A percentile compares a stretch with the other conserved stretches of the same genome.
These are phyloP conservation scores for Cremastinae sp. DNA, from an alignment of 2,888 invertebrate genomes.

Conservation along the genomic window DNA sequence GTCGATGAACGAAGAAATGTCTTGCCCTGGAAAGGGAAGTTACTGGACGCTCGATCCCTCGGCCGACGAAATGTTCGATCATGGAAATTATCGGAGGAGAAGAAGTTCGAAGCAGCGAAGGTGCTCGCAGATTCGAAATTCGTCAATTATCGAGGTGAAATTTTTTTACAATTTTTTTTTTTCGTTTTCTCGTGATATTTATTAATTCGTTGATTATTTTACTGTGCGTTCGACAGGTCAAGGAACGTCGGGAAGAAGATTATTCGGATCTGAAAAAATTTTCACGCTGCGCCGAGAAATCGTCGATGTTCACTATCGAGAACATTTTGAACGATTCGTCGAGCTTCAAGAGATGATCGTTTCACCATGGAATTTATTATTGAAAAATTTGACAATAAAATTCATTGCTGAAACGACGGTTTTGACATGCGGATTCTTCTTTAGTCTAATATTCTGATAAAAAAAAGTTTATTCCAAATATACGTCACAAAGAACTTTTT, in stretches of 20 bases:
- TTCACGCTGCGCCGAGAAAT: conserved; percentile 61
- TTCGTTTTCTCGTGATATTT: neutral
- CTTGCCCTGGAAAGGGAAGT: conserved; percentile 87
- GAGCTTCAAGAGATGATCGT: conserved; percentile 56
- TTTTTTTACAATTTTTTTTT: neutral
- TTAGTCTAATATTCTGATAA: too few relatives aligned
- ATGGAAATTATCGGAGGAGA: conserved; percentile 91
- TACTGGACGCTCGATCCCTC: conserved; percentile 91
- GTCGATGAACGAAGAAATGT: conserved; percentile 71
- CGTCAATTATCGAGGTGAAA: conserved; percentile 56
- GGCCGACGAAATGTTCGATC: conserved; percentile 92
- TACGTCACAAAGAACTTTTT: too few relatives aligned
- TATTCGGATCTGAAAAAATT: conserved; percentile 27
- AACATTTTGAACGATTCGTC: conserved; percentile 71
- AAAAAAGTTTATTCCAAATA: too few relatives aligned
- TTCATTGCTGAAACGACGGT: too few relatives aligned
- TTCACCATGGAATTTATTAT: neutral
- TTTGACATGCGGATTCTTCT: too few relatives aligned
- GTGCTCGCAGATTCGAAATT: conserved; percentile 52
- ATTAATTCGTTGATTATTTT: neutral
- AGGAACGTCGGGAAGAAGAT: conserved; percentile 1
- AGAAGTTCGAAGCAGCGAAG: conserved; percentile 83
- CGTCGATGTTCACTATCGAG: conserved; percentile 73
- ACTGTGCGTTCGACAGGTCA: conserved; percentile 13
- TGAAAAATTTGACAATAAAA: neutral